Conservation (phyloP, 1,140 invertebrate genomes). For the Caerostris extrusa region DNA sequence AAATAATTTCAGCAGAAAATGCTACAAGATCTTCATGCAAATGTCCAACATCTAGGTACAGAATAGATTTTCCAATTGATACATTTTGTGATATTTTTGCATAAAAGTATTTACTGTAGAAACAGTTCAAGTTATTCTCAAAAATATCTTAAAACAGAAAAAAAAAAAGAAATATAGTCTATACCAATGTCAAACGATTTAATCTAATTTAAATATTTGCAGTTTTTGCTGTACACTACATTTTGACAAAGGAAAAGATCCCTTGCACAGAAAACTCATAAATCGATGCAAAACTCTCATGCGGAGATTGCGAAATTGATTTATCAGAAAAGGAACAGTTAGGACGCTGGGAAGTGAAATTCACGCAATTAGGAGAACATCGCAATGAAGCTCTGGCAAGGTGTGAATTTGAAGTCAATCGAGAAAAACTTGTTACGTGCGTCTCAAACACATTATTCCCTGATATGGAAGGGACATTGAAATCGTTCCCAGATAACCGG, state of each 20-base stretch:
- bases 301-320: constrained; percentile 54
- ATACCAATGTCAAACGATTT: too few relatives aligned
- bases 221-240: neutral
- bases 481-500: constrained; percentile 54
- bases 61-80: too few relatives aligned
- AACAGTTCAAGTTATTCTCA: too few relatives aligned
- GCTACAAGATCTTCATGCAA: too few relatives aligned
- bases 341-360: constrained; percentile 50
- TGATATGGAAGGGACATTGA: neutral
- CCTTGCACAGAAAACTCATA: neutral
- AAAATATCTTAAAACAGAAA: too few relatives aligned
- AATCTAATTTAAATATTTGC: neutral
- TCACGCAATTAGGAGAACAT: constrained; percentile 63
- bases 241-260: neutral
- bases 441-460: constrained; percentile 50
- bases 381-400: constrained; percentile 39
- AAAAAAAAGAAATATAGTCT: too few relatives aligned
- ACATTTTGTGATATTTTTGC: too few relatives aligned
- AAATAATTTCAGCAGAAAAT: too few relatives aligned
- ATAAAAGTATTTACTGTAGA: too few relatives aligned
- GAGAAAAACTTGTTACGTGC: constrained; percentile 59
- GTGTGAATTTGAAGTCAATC: constrained; percentile 68
- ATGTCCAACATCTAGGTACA: too few relatives aligned
- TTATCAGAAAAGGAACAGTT: constrained; percentile 68
- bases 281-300: constrained; percentile 57